phyloP scores from a whole-genome alignment of 1,140 invertebrate species.

The Sitodiplosis mosellana region DNA sequence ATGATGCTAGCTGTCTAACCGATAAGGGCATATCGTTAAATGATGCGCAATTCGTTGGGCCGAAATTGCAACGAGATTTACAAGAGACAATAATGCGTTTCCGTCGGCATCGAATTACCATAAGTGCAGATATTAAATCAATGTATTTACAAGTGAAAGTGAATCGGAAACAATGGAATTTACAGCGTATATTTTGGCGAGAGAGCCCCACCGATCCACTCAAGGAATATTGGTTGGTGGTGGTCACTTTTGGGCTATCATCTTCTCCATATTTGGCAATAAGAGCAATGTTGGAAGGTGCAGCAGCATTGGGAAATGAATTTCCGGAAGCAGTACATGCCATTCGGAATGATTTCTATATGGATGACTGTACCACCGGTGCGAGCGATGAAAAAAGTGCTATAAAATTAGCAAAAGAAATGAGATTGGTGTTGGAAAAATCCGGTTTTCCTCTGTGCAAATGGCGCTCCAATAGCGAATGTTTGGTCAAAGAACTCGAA shows the following conservation, averaged over 20 bases:
- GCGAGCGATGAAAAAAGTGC: slow-evolving; percentile 15
- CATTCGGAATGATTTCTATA: slow-evolving; percentile 17
- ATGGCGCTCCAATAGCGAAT: slow-evolving; percentile 11
- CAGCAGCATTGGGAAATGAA: slow-evolving; percentile 11
- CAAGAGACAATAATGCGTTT: slow-evolving; percentile 23
- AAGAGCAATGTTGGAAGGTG: slow-evolving; percentile 14
- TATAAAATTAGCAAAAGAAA: slow-evolving; percentile 6
- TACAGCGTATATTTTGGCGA: slow-evolving; percentile 26
- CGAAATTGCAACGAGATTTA: slow-evolving; percentile 23
- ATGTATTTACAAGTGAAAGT: slow-evolving; percentile 24
- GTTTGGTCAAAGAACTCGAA: slow-evolving; percentile 5
- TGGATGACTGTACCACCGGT: slow-evolving; percentile 26
- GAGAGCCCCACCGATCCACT: slow-evolving; percentile 2
- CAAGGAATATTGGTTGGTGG: slow-evolving; percentile 10
- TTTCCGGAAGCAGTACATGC: slow-evolving; percentile 11
- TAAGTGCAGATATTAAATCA: slow-evolving; percentile 21
- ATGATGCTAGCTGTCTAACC: slow-evolving; percentile 9
- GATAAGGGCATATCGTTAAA: slow-evolving; percentile 17
- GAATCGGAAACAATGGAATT: slow-evolving; percentile 12
- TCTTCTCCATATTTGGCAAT: slow-evolving; percentile 21
- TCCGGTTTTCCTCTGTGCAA: slow-evolving; percentile 11
- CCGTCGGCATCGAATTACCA: slow-evolving; percentile 14
- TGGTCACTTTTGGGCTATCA: slow-evolving; percentile 19
- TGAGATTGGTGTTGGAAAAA: slow-evolving; percentile 5
- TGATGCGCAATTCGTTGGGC: slow-evolving; percentile 17